Percentiles rank a stretch among this genome's conserved stretches.
These are phyloP conservation scores for western clawed frog (Xenopus tropicalis) DNA, from an alignment of 2,113 vertebrate species.

Conservation along the genomic window UCB_Xtro_10.0 CM004445.2:108923001-108923500, in stretches of 20 bases:
- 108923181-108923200: slow-evolving; percentile 48
- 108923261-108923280: slow-evolving; percentile 44
- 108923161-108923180: slow-evolving; percentile 27
- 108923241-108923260: slow-evolving; percentile 60
- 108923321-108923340: background rate
- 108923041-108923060: slow-evolving; percentile 29
- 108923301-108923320: slow-evolving; percentile 26
- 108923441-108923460: background rate
- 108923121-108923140: slow-evolving; percentile 16
- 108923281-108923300: slow-evolving; percentile 34
- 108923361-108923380: background rate
- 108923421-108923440: background rate
- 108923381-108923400: background rate
- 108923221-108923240: slow-evolving; percentile 48
- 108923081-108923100: slow-evolving; percentile 9
- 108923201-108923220: slow-evolving; percentile 56
- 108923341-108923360: slow-evolving; percentile 13
- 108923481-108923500: background rate
- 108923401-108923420: background rate
- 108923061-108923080: slow-evolving; percentile 21
- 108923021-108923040: accelerated
- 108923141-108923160: slow-evolving; percentile 26
- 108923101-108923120: slow-evolving; percentile 31
- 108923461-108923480: slow-evolving; percentile 4
- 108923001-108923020: background rate